A percentile compares a stretch with the other conserved stretches of the same genome.
phyloP scores from a whole-genome alignment of 2,113 vertebrate species.

The Chaenocephalus aceratus region DNA sequence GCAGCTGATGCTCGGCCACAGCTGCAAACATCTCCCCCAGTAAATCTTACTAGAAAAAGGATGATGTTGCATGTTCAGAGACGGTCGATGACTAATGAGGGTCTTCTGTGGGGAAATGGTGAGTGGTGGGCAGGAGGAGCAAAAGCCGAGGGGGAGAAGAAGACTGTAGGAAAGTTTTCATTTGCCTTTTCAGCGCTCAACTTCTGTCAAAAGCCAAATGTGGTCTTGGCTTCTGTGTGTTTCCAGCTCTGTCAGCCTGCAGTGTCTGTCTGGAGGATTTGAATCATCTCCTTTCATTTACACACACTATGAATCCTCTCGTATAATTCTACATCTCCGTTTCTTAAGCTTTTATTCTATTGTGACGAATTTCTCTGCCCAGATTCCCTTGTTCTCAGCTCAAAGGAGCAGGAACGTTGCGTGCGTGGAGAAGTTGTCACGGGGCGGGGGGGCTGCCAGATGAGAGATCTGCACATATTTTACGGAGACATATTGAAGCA shows the following conservation, averaged over 20 bases:
- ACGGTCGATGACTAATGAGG: constrained; percentile 50
- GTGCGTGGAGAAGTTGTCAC: constrained; percentile 15
- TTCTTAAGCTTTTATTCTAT: constrained; percentile 19
- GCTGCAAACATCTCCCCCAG: constrained; percentile 33
- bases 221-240: constrained; percentile 38
- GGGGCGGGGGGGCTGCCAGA: background rate
- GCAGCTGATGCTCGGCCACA: constrained; percentile 41
- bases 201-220: constrained; percentile 13
- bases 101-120: constrained; percentile 13
- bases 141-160: constrained; percentile 21
- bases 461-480: constrained; percentile 26
- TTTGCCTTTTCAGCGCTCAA: constrained; percentile 36
- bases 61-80: constrained; percentile 38
- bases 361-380: constrained; percentile 45
- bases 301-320: constrained; percentile 34
- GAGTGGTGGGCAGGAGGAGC: constrained; percentile 20
- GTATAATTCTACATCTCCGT: constrained; percentile 22
- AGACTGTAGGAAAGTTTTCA: constrained; percentile 28
- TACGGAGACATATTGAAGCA: constrained; percentile 26
- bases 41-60: background rate
- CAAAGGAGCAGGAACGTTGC: constrained; percentile 15
- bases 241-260: constrained; percentile 27
- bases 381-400: constrained; percentile 18
- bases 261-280: constrained; percentile 45
- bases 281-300: constrained; percentile 59